Evolutionary conservation across 2,888 invertebrate species (phyloP).

Genomic region (Cyclophora punctaria): DNA sequence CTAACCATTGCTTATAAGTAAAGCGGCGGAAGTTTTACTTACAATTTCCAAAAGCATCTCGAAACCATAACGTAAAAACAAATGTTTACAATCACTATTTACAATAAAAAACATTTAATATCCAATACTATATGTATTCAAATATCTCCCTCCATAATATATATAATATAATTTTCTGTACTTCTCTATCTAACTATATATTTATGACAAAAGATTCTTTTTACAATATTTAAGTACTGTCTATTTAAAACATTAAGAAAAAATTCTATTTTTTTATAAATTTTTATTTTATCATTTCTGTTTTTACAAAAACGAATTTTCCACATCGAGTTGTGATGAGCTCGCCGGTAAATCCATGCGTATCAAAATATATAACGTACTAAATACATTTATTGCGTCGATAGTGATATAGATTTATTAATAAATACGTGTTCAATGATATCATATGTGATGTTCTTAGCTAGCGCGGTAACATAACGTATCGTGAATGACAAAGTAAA

Average conservation of each 20-base stretch:
- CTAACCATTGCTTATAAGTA: conserved; percentile 5
- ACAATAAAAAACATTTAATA: conserved; percentile 49
- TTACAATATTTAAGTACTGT: conserved; percentile 57
- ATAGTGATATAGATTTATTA: conserved; percentile 43
- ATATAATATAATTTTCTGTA: conserved; percentile 43
- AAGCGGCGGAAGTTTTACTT: conserved; percentile 40
- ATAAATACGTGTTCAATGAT: conserved; percentile 36
- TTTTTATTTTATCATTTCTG: conserved; percentile 23
- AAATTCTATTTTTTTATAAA: conserved; percentile 11
- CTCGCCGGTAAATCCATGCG: conserved; percentile 59
- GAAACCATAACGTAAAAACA: conserved; percentile 32
- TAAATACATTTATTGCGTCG: conserved; percentile 51
- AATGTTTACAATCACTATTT: conserved; percentile 30
- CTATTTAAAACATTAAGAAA: conserved; percentile 46
- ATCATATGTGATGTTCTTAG: conserved; percentile 32
- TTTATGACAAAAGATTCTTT: conserved; percentile 38
- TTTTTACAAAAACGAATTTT: conserved; percentile 39
- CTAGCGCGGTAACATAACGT: conserved; percentile 40
- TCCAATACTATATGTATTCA: conserved; percentile 46
- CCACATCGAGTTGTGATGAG: conserved; percentile 28
- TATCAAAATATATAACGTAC: conserved; percentile 65
- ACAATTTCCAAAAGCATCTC: conserved; percentile 42
- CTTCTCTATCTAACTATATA: conserved; percentile 39
- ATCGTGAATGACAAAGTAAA: too few relatives aligned
- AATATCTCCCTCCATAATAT: conserved; percentile 42